phyloP scores from a whole-genome alignment of 2,113 vertebrate species.

The Tretioscincus oriximinensis region DNA sequence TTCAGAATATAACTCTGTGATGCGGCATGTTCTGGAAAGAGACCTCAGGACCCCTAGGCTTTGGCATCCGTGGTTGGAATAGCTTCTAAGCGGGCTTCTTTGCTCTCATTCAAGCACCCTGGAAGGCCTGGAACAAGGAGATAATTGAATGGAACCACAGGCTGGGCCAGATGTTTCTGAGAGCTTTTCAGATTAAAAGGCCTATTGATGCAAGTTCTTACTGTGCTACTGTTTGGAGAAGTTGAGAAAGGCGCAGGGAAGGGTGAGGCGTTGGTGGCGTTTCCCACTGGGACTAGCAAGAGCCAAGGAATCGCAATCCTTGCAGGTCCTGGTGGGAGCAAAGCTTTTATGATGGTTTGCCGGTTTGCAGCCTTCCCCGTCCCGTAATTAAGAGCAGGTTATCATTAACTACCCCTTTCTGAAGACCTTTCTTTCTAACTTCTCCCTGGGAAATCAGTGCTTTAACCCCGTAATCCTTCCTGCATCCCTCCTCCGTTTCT shows the following conservation, averaged over 20 bases:
- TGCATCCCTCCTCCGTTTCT: too few relatives aligned
- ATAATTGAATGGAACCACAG: conserved; percentile 47
- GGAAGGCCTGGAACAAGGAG: conserved; percentile 33
- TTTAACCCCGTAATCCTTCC: neutral
- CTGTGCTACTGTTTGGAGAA: rapidly evolving
- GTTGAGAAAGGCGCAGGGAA: neutral
- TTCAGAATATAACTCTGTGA: neutral
- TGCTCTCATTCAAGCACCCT: neutral
- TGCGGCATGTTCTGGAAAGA: neutral
- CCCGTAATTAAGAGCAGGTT: neutral
- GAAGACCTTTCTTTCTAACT: neutral
- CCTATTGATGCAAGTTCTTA: conserved; percentile 20
- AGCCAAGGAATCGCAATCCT: rapidly evolving
- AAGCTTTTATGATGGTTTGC: neutral
- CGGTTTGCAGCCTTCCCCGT: neutral
- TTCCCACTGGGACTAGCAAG: neutral
- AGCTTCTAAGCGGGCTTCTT: neutral
- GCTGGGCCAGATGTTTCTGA: conserved; percentile 43
- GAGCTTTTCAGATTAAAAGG: conserved; percentile 33
- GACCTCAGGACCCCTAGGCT: neutral
- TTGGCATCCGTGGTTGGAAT: conserved; percentile 25
- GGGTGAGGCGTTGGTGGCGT: neutral
- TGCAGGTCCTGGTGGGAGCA: neutral
- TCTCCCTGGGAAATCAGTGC: neutral
- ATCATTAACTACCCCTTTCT: neutral